Conservation (phyloP, 2,113 vertebrate species). For the Mirza zaza region DNA sequence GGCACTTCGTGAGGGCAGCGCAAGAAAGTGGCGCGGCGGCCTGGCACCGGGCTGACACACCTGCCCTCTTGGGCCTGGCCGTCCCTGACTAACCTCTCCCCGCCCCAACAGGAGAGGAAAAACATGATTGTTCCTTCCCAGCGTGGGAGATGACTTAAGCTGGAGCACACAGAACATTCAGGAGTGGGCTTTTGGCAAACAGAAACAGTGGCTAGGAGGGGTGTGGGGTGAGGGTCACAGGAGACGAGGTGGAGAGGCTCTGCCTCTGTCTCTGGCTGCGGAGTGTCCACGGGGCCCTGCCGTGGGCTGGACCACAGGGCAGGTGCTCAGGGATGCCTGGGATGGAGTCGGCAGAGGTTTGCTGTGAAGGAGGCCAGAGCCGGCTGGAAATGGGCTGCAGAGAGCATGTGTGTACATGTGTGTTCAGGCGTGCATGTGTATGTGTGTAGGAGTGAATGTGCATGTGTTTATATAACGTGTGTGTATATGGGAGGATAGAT, state of each 20-base stretch:
- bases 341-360: neutral
- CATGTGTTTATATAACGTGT: neutral
- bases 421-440: fast-evolving
- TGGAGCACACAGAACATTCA: neutral
- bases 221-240: neutral
- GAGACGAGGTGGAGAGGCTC: neutral
- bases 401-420: no score
- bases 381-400: neutral
- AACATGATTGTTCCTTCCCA: neutral
- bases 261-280: neutral
- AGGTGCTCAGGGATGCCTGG: neutral
- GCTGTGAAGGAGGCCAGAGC: neutral
- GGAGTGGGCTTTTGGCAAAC: neutral
- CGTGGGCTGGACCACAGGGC: neutral
- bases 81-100: neutral
- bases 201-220: neutral
- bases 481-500: neutral
- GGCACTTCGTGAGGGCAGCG: neutral
- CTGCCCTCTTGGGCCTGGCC: neutral
- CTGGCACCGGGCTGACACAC: fast-evolving
- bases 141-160: neutral
- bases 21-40: fast-evolving
- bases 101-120: neutral
- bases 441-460: fast-evolving
- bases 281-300: neutral